Evolutionary conservation across 2,888 invertebrate genomes (phyloP).

Genomic region (Hirtodrosophila trivittata): DNA sequence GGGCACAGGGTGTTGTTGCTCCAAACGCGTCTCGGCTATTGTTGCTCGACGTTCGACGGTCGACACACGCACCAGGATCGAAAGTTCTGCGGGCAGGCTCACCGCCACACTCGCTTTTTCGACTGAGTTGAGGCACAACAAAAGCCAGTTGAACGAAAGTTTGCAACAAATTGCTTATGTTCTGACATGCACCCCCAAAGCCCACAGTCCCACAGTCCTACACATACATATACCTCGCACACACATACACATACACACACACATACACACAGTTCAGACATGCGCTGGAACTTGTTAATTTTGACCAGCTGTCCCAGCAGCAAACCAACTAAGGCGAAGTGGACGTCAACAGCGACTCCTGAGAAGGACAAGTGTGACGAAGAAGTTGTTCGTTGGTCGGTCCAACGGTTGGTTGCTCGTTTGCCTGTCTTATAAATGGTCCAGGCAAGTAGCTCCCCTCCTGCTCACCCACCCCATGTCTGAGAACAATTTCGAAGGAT

Average conservation of each 20-base stretch:
- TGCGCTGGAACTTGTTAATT: slow-evolving; percentile 77
- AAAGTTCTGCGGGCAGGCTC: slow-evolving; percentile 47
- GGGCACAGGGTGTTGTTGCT: slow-evolving; percentile 34
- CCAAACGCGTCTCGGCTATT: slow-evolving; percentile 37
- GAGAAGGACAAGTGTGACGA: slow-evolving; percentile 41
- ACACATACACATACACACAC: slow-evolving; percentile 41
- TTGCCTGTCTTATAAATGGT: slow-evolving; percentile 49
- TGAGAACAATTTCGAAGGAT: slow-evolving; percentile 27
- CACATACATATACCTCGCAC: slow-evolving; percentile 36
- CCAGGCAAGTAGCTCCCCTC: slow-evolving; percentile 11
- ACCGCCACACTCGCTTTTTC: slow-evolving; percentile 13
- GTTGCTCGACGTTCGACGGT: too few species aligned
- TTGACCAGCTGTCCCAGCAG: slow-evolving; percentile 76
- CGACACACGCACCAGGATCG: slow-evolving; percentile 48
- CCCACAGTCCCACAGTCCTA: not conserved
- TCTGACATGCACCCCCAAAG: slow-evolving; percentile 46
- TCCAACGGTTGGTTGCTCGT: slow-evolving; percentile 51
- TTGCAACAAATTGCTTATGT: slow-evolving; percentile 78
- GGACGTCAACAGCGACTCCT: slow-evolving; percentile 9
- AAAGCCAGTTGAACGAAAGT: slow-evolving; percentile 68
- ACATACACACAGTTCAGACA: slow-evolving; percentile 50
- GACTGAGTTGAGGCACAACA: slow-evolving; percentile 48
- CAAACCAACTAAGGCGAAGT: slow-evolving; percentile 50
- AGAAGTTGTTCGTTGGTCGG: slow-evolving; percentile 52
- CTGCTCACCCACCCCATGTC: not conserved